Percentiles rank a stretch among this genome's conserved stretches.
Evolutionary conservation across 2,888 invertebrate genomes (phyloP).

Genomic region (Koerneria pararmatus): DNA sequence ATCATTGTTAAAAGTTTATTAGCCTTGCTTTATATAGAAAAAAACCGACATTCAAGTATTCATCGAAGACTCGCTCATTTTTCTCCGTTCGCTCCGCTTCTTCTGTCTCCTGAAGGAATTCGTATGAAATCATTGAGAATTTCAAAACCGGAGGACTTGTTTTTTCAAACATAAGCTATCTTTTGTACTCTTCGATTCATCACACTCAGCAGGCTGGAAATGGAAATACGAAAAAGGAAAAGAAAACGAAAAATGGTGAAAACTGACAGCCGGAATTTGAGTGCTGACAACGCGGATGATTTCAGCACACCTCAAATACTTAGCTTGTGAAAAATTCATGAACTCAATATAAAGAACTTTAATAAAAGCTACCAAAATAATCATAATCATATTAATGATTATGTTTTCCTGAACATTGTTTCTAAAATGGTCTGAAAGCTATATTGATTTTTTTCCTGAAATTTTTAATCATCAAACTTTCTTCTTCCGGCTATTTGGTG

Average conservation of each 20-base stretch:
- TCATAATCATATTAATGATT: too few species aligned
- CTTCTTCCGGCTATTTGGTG: neutral
- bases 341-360: too few species aligned
- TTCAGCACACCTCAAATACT: constrained; percentile 49
- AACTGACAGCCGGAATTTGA: constrained; percentile 35
- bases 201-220: too few species aligned
- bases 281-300: constrained; percentile 52
- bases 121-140: constrained; percentile 23
- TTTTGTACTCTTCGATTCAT: neutral
- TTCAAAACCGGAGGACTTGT: constrained; percentile 53
- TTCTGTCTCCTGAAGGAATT: constrained; percentile 54
- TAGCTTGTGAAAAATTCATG: neutral
- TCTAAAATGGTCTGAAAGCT: neutral
- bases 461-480: constrained; percentile 6
- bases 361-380: too few species aligned
- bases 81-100: constrained; percentile 62
- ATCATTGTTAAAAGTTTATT: too few species aligned
- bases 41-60: constrained; percentile 64
- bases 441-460: too few species aligned
- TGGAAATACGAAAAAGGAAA: too few species aligned
- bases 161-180: constrained; percentile 38
- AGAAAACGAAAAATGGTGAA: neutral
- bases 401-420: neutral
- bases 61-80: constrained; percentile 63
- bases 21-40: neutral